These are phyloP conservation scores for Bujurquina vittata DNA, from an alignment of 2,113 vertebrate species.

Conservation along the genomic window DNA sequence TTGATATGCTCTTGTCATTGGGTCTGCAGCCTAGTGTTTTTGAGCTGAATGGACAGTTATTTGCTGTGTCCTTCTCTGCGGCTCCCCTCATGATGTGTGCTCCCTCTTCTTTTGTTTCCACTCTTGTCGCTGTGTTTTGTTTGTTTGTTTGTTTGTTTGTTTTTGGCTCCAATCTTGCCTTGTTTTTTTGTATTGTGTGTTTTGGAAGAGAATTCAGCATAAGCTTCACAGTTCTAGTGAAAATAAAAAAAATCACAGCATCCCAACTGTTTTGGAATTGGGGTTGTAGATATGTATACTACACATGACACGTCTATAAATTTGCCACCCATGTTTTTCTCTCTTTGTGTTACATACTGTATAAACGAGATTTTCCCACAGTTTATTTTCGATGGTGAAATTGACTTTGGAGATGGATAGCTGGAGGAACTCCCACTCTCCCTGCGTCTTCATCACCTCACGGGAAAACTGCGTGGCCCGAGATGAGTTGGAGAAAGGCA, in stretches of 20 bases:
- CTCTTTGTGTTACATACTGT: constrained; percentile 37
- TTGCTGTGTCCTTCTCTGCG: too few species aligned
- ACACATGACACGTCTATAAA: background rate
- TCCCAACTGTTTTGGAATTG: background rate
- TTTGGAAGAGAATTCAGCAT: too few species aligned
- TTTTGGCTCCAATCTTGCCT: too few species aligned
- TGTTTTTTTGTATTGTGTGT: too few species aligned
- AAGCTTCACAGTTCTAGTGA: background rate
- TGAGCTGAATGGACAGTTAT: too few species aligned
- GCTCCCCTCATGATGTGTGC: too few species aligned
- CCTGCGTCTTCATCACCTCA: constrained; percentile 59
- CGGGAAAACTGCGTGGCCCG: constrained; percentile 65
- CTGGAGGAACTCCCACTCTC: constrained; percentile 75
- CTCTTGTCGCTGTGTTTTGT: too few species aligned
- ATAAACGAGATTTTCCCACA: constrained; percentile 64
- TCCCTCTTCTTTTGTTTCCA: too few species aligned
- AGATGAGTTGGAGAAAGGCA: constrained; percentile 67
- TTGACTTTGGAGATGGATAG: constrained; percentile 43
- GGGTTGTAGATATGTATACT: background rate
- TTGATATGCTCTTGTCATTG: background rate
- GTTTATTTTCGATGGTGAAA: background rate
- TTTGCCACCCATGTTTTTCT: background rate
- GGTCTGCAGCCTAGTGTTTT: too few species aligned
- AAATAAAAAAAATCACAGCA: background rate
- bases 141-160: too few species aligned